Base-by-base conservation (phyloP, 2,113 vertebrate genomes). In the Melozone crissalis region DNA sequence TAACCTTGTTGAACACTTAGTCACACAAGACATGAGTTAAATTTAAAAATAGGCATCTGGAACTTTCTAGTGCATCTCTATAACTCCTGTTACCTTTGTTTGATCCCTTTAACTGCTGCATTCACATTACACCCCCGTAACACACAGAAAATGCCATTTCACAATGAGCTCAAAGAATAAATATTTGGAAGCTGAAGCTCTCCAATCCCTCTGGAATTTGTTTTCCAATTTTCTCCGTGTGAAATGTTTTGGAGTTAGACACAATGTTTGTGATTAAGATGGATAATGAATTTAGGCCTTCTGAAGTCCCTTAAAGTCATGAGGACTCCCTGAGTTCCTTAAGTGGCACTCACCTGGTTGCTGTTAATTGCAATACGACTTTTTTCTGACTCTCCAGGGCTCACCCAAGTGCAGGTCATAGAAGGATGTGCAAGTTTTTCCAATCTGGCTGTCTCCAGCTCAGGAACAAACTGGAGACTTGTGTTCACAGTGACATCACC, bases 401-500 rank as follows among this genome's bases (percentile, higher is more conserved):
- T 91, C 51, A 98, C 97, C 5, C 83, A 76, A 58, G 95, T 92
- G 71, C 90, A 96, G 89, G 97, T 97, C 80, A 89, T 89, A 61
- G 94, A 97, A 14, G 98, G 98, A 92, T 95, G 93, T 84, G 98
- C 97, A 47, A 95, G 72, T 41, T 98, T 98, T 95, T 97, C 96
- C 44, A 94, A 91, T 49, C 89, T 98, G 96, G 85, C 97, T 6
- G 35, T 98, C 69, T 97, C 97, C 85, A 96, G 87, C 44, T 95
- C 96, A 47, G 98, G 97, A 35, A 97, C 94, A 65, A 94, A 97
- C 74, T 98, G 97, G 97, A 95, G 71, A 58, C 96, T 98, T 43
- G 72, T 96, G 79, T 98, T 98, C 79, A 98, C 96, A 63, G 98
- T 98, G 55, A 97, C 59, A 47, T 98, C 93, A 55, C 98, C 98